These are phyloP conservation scores for Lepisosteus osseus DNA, from an alignment of 2,113 vertebrate species.

Conservation along the genomic window DNA sequence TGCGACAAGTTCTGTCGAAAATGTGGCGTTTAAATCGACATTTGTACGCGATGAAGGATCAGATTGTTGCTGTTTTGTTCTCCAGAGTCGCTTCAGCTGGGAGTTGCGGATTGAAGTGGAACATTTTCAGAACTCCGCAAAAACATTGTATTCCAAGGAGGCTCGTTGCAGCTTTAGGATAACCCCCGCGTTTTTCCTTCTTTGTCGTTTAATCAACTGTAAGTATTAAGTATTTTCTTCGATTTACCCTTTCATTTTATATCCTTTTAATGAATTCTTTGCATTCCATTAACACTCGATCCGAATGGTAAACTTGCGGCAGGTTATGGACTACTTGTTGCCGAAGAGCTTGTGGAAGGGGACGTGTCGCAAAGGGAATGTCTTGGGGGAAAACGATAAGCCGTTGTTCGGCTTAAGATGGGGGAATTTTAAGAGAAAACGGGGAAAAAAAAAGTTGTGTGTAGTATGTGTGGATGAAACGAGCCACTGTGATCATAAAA, in stretches of 20 bases:
- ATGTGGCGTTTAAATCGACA: constrained; percentile 31
- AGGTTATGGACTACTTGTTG: not conserved
- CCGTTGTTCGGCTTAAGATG: too few species aligned
- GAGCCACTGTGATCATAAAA: too few species aligned
- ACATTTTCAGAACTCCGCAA: constrained; percentile 85
- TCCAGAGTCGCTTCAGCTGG: constrained; percentile 76
- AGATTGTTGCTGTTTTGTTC: constrained; percentile 75
- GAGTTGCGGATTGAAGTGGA: constrained; percentile 84
- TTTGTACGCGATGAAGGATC: constrained; percentile 79
- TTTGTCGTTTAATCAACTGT: constrained; percentile 52
- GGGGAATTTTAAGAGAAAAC: too few species aligned
- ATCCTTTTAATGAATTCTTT: constrained; percentile 10
- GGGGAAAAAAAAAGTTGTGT: too few species aligned
- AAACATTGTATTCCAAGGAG: constrained; percentile 79
- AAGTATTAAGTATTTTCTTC: constrained; percentile 48
- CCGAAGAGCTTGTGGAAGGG: not conserved
- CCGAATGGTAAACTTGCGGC: not conserved
- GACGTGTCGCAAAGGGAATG: not conserved
- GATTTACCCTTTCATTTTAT: not conserved
- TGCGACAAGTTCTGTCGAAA: constrained; percentile 28
- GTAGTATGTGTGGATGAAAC: too few species aligned
- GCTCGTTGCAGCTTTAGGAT: constrained; percentile 82
- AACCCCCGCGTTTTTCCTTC: constrained; percentile 37
- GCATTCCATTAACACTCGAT: constrained; percentile 18
- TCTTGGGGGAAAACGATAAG: too few species aligned